Percentiles rank a stretch among this genome's conserved stretches.
These are phyloP conservation scores for Syrista parreyssii DNA, from an alignment of 2,888 invertebrate species.

Conservation along the genomic window DNA sequence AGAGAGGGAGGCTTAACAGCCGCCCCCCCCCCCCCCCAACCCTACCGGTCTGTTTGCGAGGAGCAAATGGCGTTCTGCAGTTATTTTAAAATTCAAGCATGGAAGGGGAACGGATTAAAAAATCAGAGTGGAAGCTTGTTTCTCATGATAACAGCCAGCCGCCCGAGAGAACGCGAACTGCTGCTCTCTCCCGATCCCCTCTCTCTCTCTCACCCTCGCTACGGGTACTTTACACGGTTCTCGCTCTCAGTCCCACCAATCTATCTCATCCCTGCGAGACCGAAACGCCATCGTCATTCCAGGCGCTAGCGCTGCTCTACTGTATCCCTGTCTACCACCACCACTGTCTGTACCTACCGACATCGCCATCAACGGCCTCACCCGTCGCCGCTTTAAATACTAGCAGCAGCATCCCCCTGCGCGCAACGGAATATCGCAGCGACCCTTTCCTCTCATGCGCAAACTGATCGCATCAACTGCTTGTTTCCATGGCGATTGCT, in stretches of 20 bases:
- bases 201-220: constrained; percentile 27
- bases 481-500: constrained; percentile 73
- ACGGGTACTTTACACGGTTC: constrained; percentile 23
- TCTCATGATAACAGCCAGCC: constrained; percentile 64
- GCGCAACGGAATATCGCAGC: constrained; percentile 32
- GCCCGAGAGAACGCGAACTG: constrained; percentile 52
- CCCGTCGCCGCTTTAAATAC: constrained; percentile 43
- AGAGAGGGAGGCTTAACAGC: constrained; percentile 53
- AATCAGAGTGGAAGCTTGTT: constrained; percentile 68
- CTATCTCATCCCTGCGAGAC: constrained; percentile 17
- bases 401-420: constrained; percentile 15
- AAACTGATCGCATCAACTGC: constrained; percentile 70
- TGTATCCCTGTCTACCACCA: constrained; percentile 18
- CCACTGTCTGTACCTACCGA: constrained; percentile 7
- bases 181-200: constrained; percentile 49
- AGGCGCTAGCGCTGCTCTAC: constrained; percentile 23
- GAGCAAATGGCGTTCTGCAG: constrained; percentile 68
- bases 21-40: too few relatives aligned
- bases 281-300: constrained; percentile 35
- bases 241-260: constrained; percentile 22
- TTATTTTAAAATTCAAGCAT: constrained; percentile 67
- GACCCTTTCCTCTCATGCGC: constrained; percentile 60
- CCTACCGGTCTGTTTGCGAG: constrained; percentile 66
- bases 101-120: constrained; percentile 66
- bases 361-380: neutral